Base-by-base conservation (phyloP, 2,888 invertebrate species). In the Epinotia bilunana region DNA sequence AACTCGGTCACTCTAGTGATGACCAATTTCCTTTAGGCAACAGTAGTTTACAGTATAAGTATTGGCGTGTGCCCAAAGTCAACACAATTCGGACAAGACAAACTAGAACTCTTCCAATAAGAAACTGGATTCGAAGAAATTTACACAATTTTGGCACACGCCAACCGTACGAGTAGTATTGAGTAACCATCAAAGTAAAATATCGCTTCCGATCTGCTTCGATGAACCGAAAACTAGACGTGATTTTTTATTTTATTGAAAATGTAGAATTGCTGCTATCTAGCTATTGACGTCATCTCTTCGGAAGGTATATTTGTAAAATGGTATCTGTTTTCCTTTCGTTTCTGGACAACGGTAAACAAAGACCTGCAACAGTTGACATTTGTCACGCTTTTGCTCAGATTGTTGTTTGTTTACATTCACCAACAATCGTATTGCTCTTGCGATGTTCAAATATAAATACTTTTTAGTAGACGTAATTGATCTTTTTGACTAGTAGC, bases 61-160 rank as follows among this genome's bases (percentile, higher is more conserved):
- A 78, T 81, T 84, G 83, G 84, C 84, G 62, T 76, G 72, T 78
- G 64, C 80, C 84, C 84, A 84, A 84, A 79, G 65, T 20, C 72
- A 82, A 82, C 77, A 80, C 77, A 62, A 79, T 79, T 77, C 77
- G 63, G 72, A 72, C 62, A 71, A 77, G 67, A 78, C 77, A 74
- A 62, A 74, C 74, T 65, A 75, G 65, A 75, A 75, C 74, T 71
- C 76, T 61, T 76, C 72, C 74, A 63, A 77, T 76, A 73, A 74
- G 79, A 76, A 78, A 79, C 78, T 72, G 71, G 78, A 79, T 76
- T 79, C 80, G 46, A 20, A 70, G 73, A 76, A 61, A 55, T 61
- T 77, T 76, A 75, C 73, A 73, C 77, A 73, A 55, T 73, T 79
- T 80, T 79, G 79, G 73, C 79, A 76, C 77, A 77, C 74, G 76